phyloP scores from a whole-genome alignment of 2,113 vertebrate genomes.

The Erythrocercus mccallii region DNA sequence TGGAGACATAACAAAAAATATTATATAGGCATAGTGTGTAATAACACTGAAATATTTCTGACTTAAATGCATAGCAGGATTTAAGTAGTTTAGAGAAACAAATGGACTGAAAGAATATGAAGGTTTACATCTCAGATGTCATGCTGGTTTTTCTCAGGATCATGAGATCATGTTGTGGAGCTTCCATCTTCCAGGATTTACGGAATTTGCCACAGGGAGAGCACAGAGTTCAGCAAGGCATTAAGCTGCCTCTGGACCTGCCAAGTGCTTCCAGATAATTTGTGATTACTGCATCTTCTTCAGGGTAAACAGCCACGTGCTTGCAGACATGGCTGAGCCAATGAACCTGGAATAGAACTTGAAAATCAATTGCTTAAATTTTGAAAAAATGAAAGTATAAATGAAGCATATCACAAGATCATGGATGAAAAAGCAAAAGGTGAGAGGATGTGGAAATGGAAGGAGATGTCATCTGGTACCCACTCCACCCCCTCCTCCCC shows the following conservation, averaged over 20 bases:
- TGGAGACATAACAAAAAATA: background rate
- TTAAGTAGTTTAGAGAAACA: background rate
- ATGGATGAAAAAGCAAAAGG: background rate
- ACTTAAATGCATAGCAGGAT: background rate
- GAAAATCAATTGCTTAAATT: background rate
- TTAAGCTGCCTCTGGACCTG: background rate
- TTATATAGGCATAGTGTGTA: background rate
- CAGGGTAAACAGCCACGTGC: background rate
- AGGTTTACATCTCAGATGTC: background rate
- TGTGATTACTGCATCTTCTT: fast-evolving
- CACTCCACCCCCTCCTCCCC: background rate
- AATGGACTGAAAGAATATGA: background rate
- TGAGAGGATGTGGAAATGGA: background rate
- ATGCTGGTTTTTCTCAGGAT: background rate
- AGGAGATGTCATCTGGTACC: background rate
- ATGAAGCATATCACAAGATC: background rate
- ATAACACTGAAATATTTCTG: background rate
- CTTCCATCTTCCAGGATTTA: background rate
- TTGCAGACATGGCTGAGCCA: background rate
- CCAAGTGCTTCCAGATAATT: background rate
- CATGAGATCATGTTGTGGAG: background rate
- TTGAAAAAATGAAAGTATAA: background rate
- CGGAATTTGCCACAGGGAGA: background rate
- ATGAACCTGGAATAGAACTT: background rate
- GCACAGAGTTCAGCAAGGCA: background rate